phyloP scores from a whole-genome alignment of 2,113 vertebrate species.

The Helogale parvula region DNA sequence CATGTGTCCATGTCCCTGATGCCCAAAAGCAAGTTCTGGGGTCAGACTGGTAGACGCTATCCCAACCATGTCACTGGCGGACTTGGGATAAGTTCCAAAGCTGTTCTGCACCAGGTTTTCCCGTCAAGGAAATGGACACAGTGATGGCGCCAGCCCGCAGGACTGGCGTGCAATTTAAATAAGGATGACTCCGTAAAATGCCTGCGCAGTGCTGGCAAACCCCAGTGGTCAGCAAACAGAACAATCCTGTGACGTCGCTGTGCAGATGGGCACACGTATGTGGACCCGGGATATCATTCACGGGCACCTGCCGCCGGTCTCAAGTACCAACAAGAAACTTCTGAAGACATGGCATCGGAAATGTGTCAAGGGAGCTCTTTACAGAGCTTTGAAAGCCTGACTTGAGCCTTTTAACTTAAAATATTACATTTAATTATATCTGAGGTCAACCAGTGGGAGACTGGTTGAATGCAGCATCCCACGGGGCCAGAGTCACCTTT shows the following conservation, averaged over 20 bases:
- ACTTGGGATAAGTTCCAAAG: not conserved
- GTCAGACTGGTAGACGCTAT: not conserved
- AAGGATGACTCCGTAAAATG: not conserved
- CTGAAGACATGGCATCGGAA: accelerated
- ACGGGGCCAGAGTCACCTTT: not conserved
- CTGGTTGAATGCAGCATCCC: not conserved
- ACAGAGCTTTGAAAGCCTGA: not conserved
- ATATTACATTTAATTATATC: not conserved
- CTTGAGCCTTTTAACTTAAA: not conserved
- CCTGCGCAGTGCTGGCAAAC: not conserved
- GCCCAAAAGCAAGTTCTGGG: not conserved
- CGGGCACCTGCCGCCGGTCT: not conserved
- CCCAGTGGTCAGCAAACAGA: not conserved
- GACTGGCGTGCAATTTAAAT: no score
- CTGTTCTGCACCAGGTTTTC: not conserved
- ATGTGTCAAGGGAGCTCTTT: not conserved
- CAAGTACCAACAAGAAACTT: accelerated
- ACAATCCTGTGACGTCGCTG: not conserved
- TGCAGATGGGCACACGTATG: accelerated
- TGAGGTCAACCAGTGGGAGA: no score
- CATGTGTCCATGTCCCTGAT: not conserved
- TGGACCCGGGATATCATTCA: accelerated
- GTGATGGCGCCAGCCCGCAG: not conserved
- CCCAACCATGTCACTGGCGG: accelerated
- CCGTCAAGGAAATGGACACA: accelerated